Evolutionary conservation across 2,888 invertebrate genomes (phyloP).

Genomic region (Cataglyphis cursor): DNA sequence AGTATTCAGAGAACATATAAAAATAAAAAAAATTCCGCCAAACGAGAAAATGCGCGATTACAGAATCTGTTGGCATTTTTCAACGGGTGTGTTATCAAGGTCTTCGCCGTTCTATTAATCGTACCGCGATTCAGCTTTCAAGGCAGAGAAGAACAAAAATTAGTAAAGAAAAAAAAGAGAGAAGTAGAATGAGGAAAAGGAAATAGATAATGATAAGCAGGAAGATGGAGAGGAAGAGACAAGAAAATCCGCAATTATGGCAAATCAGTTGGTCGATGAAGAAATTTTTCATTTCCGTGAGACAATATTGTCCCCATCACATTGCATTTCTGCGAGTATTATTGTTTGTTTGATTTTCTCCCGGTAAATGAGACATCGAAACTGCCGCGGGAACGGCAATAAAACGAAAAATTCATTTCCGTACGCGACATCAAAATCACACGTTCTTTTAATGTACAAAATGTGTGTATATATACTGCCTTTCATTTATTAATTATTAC

Average conservation of each 20-base stretch:
- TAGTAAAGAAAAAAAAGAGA: neutral
- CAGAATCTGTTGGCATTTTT: constrained; percentile 71
- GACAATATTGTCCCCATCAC: constrained; percentile 71
- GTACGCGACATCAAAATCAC: neutral
- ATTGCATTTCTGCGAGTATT: constrained; percentile 55
- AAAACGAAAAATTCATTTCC: constrained; percentile 44
- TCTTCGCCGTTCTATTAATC: constrained; percentile 20
- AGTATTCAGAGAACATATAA: neutral
- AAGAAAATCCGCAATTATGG: constrained; percentile 79
- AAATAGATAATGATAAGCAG: neutral
- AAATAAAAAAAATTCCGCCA: constrained; percentile 49
- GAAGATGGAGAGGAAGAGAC: constrained; percentile 23
- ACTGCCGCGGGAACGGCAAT: neutral
- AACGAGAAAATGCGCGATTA: constrained; percentile 56
- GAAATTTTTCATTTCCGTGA: constrained; percentile 73
- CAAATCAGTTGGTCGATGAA: constrained; percentile 77
- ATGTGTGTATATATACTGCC: neutral
- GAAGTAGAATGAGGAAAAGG: neutral
- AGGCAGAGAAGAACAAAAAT: neutral
- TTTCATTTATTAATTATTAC: neutral
- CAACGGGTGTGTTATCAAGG: constrained; percentile 72
- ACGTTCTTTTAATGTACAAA: neutral
- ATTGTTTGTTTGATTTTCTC: constrained; percentile 62
- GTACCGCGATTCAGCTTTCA: constrained; percentile 7
- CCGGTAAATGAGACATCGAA: constrained; percentile 52